A percentile compares a stretch with the other conserved stretches of the same genome.
Evolutionary conservation across 2,113 vertebrate species (phyloP).

Genomic region (Python bivittatus): DNA sequence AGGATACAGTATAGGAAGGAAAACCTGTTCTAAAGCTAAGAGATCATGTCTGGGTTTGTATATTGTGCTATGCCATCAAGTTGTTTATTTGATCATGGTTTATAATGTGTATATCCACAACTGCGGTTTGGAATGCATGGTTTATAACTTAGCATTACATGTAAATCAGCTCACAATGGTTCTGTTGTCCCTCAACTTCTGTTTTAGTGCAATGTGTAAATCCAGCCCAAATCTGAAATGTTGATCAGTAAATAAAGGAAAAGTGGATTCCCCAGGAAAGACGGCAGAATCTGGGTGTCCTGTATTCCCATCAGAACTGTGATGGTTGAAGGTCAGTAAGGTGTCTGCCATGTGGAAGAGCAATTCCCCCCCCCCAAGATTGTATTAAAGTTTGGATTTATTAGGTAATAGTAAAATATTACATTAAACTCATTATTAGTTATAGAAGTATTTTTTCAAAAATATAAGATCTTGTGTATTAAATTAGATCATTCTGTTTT

Average conservation of each 20-base stretch:
- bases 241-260: background rate
- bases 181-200: background rate
- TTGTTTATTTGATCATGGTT: background rate
- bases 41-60: background rate
- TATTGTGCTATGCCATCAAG: background rate
- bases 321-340: background rate
- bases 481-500: background rate
- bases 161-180: background rate
- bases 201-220: background rate
- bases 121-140: too few relatives aligned
- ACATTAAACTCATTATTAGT: background rate
- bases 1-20: background rate
- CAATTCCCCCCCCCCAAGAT: background rate
- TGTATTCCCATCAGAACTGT: background rate
- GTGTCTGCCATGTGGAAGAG: background rate
- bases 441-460: background rate
- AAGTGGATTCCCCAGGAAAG: background rate
- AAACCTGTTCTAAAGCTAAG: background rate
- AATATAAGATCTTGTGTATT: background rate
- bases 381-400: background rate
- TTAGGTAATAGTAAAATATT: background rate
- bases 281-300: background rate
- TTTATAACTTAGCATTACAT: background rate
- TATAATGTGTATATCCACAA: too few relatives aligned
- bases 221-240: background rate